A percentile compares a stretch with the other conserved stretches of the same genome.
phyloP scores from a whole-genome alignment of 1,140 invertebrate genomes.

The Brachionus sp. region DNA sequence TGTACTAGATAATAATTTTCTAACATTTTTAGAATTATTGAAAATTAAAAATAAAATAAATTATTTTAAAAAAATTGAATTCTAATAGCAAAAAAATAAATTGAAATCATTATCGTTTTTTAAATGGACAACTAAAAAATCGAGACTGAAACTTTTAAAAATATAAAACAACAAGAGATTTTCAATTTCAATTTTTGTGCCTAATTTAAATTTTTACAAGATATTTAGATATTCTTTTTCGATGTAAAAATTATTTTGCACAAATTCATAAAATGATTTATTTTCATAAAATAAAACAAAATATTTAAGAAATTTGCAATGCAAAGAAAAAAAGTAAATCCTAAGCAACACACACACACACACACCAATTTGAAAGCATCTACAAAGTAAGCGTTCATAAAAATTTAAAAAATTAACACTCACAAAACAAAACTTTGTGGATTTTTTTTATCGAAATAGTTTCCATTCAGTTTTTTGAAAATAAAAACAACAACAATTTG shows the following conservation, averaged over 20 bases:
- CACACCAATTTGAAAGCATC: not conserved
- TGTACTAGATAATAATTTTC: too few species aligned
- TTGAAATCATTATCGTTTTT: too few species aligned
- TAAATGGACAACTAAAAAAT: too few species aligned
- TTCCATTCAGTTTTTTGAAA: not conserved
- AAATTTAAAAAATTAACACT: not conserved
- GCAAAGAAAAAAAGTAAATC: slow-evolving; percentile 1
- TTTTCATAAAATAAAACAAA: not conserved
- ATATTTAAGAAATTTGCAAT: slow-evolving; percentile 1
- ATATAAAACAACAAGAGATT: too few species aligned
- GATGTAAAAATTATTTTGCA: not conserved
- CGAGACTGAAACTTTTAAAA: too few species aligned
- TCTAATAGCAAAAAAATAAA: too few species aligned
- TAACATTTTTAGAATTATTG: too few species aligned
- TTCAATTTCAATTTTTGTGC: too few species aligned
- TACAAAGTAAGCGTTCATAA: not conserved
- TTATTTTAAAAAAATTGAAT: too few species aligned
- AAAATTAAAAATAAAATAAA: too few species aligned
- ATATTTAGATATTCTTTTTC: not conserved
- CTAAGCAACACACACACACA: slow-evolving; percentile 1
- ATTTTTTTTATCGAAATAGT: not conserved
- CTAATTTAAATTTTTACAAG: too few species aligned
- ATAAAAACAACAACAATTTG: not conserved
- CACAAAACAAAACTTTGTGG: slow-evolving; percentile 26
- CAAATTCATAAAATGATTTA: not conserved